Evolutionary conservation across 2,797 vertebrate species (phyloP).

Genomic region (Artibeus lituratus): DNA sequence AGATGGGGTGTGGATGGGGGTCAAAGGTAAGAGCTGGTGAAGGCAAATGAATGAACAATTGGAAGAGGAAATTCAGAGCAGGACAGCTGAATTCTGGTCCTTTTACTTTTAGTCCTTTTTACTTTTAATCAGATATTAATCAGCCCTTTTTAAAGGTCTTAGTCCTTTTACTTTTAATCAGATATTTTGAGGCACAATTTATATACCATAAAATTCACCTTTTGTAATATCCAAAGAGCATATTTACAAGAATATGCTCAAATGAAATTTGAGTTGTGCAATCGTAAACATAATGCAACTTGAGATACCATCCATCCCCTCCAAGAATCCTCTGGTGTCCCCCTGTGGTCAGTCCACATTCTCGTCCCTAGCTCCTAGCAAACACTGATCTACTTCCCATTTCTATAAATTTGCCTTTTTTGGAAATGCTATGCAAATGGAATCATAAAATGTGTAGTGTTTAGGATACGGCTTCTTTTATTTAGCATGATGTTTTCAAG

Average conservation of each 20-base stretch:
- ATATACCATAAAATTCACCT: background rate
- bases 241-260: too few species aligned
- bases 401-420: background rate
- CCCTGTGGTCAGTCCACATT: background rate
- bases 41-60: background rate
- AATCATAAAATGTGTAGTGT: background rate
- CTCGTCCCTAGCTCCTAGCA: background rate
- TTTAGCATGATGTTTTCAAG: background rate
- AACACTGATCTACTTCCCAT: background rate
- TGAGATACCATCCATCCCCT: background rate
- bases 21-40: background rate
- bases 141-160: background rate
- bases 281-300: background rate
- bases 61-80: background rate
- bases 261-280: background rate
- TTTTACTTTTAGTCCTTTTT: background rate
- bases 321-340: background rate
- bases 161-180: background rate
- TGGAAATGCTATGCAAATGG: background rate
- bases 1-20: background rate
- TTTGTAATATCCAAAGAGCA: background rate
- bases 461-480: background rate
- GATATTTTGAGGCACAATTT: background rate
- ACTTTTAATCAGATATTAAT: background rate
- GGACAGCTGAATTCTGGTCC: background rate